Conservation (phyloP, 1,140 invertebrate species). For the Galleria mellonella region DNA sequence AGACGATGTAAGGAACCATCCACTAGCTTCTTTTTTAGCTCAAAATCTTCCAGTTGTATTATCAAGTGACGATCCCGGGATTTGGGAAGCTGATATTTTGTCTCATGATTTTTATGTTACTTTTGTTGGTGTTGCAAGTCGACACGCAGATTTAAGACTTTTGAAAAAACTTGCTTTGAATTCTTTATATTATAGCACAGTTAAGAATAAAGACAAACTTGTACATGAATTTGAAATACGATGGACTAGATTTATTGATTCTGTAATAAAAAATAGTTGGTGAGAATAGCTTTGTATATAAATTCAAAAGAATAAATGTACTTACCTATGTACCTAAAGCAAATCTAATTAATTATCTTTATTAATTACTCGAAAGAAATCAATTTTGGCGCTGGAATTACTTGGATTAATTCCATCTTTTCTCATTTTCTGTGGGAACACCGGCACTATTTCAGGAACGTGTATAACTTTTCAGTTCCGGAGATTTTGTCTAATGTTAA, state of each 20-base stretch:
- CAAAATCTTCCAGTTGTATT: constrained; percentile 76
- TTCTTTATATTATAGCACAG: constrained; percentile 80
- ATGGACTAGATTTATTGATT: constrained; percentile 54
- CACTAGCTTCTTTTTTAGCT: constrained; percentile 80
- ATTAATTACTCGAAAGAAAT: no score
- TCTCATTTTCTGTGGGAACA: no score
- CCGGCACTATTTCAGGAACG: no score
- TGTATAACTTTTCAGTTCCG: no score
- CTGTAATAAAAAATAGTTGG: constrained; percentile 25
- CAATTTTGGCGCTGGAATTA: no score
- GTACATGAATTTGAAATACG: constrained; percentile 52
- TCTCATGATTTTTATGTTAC: constrained; percentile 89
- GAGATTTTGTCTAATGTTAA: no score
- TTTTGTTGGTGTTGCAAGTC: constrained; percentile 86
- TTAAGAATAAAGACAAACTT: constrained; percentile 51
- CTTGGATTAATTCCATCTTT: no score
- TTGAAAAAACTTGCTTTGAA: constrained; percentile 88
- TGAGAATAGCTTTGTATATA: background rate
- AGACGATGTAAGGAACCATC: constrained; percentile 87
- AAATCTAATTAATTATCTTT: no score
- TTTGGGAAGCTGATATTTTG: constrained; percentile 83
- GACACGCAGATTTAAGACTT: constrained; percentile 80
- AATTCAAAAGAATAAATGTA: no score
- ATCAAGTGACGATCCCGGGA: constrained; percentile 84
- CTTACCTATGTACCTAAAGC: no score